Base-by-base conservation (phyloP, 2,797 vertebrate genomes). In the Cygnus olor region DNA sequence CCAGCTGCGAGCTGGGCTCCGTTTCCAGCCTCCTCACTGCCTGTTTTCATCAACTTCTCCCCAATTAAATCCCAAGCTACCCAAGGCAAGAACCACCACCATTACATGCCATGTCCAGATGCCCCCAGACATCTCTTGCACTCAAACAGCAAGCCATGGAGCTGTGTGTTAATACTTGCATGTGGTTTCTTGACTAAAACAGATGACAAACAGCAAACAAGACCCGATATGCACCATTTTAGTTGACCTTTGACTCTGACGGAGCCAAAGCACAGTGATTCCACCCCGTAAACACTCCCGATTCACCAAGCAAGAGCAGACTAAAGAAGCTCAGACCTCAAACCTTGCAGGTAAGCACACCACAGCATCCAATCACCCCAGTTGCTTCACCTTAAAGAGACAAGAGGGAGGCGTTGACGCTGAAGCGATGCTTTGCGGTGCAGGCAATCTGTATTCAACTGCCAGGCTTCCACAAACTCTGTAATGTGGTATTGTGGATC, bases 91-190 rank as follows among this genome's bases (percentile, higher is more conserved):
- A 86, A 51, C 6, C 53, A 56, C 54, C 21, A 56, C 11, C 36
- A 16, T 4, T 36, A 20, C 49, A 36, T 30, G 18, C 47, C 14
- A 49, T 1, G 3, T n/a, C 51, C 54, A 73, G 56, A n/a, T 16
- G 63, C 6, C 13, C n/a, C 32, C 74, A 89, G 51, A 79, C 82
- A 72, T 25, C 9, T 61, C 65, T 10, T 58, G n/a, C 2, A 80
- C 0, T 25, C 25, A 44, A 84, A 70, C 20, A 81, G 16, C 6
- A 88, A 86, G 47, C 19, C 60, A 42, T 0, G 1, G n/a, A 17
- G 19, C 4, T 11, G 16, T 11, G 18, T 6, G 14, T 38, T 34
- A 60, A 71, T 10, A 63, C 0, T 0, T 3, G 27, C 7, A 13
- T 3, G 15, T 34, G 19, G 0, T 40, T 45, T 30, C 64, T 88